Percentiles rank a stretch among this genome's conserved stretches.
phyloP scores from a whole-genome alignment of 1,140 invertebrate species.

The Sinonovacula constricta region DNA sequence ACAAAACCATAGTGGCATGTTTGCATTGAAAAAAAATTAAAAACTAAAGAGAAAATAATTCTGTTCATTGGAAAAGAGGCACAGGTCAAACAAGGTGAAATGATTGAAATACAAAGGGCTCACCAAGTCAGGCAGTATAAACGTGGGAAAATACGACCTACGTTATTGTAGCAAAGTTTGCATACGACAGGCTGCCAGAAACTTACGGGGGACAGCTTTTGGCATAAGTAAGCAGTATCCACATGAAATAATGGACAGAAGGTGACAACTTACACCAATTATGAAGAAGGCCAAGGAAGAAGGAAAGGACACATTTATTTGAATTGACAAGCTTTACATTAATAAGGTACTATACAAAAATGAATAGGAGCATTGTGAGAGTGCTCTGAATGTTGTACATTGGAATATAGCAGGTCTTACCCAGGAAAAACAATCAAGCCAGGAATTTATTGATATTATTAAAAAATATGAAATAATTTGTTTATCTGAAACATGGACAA shows the following conservation, averaged over 20 bases:
- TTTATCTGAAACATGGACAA: not conserved
- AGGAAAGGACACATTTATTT: not conserved
- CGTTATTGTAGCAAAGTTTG: constrained; percentile 20
- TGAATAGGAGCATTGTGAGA: not conserved
- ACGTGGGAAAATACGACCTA: not conserved
- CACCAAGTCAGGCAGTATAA: constrained; percentile 6
- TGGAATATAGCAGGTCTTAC: not conserved
- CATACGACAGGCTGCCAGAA: not conserved
- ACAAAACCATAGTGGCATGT: not conserved
- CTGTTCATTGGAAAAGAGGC: not conserved
- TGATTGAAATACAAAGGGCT: constrained; percentile 12
- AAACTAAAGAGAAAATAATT: constrained; percentile 3
- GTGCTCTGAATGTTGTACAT: not conserved
- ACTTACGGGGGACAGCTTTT: not conserved
- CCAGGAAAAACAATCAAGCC: not conserved
- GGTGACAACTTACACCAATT: not conserved
- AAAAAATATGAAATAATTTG: not conserved
- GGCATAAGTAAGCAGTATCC: constrained; percentile 6
- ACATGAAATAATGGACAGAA: not conserved
- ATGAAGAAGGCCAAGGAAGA: not conserved
- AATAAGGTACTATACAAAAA: not conserved
- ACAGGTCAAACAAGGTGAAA: not conserved
- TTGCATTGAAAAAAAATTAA: not conserved
- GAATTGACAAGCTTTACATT: not conserved
- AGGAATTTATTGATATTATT: not conserved